phyloP scores from a whole-genome alignment of 1,140 invertebrate genomes.

The Aphidius ervi region DNA sequence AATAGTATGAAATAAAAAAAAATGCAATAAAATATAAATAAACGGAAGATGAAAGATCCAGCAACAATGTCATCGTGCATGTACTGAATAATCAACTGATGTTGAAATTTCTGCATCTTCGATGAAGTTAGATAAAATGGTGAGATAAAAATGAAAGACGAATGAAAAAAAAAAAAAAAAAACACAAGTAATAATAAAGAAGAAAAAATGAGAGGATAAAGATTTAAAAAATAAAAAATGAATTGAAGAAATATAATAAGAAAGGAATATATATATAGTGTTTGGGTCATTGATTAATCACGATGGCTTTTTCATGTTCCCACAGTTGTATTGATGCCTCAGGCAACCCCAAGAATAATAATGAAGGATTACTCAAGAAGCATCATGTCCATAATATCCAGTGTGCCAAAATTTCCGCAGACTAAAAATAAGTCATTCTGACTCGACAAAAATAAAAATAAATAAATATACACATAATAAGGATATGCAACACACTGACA shows the following conservation, averaged over 20 bases:
- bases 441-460: no score
- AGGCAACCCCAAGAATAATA: slow-evolving; percentile 14
- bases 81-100: slow-evolving; percentile 3
- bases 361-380: slow-evolving; percentile 10
- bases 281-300: slow-evolving; percentile 9
- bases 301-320: background rate
- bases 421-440: no score
- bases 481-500: no score
- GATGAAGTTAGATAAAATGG: background rate
- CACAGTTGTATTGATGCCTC: slow-evolving; percentile 10
- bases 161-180: background rate
- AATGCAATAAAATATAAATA: no score
- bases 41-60: background rate
- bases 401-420: background rate
- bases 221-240: background rate
- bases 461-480: no score
- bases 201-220: background rate
- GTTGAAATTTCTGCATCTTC: background rate
- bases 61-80: background rate
- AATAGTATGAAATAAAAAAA: no score
- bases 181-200: background rate
- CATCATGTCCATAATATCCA: background rate
- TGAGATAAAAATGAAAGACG: no score
- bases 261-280: background rate
- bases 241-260: background rate